phyloP scores from a whole-genome alignment of 2,888 invertebrate genomes.

The Drosophila peninsularis region DNA sequence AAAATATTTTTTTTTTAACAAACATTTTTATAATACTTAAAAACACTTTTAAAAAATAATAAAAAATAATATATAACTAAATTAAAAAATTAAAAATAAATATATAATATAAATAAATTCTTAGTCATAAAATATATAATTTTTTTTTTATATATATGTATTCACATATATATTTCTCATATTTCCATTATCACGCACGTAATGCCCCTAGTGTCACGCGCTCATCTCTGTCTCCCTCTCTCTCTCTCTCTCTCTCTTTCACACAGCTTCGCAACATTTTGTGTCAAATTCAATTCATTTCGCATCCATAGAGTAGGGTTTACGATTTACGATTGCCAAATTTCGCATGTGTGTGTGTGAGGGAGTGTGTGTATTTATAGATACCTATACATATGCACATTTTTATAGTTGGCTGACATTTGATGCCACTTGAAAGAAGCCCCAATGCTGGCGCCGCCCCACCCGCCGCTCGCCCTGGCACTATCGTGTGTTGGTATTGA shows the following conservation, averaged over 20 bases:
- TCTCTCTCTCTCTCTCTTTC: not conserved
- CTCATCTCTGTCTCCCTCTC: not conserved
- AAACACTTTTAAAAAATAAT: no score
- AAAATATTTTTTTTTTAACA: no score
- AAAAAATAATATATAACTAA: no score
- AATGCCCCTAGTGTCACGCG: constrained; percentile 6
- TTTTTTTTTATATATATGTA: no score
- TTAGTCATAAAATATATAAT: no score
- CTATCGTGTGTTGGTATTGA: constrained; percentile 27
- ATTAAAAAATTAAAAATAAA: no score
- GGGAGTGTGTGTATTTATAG: not conserved
- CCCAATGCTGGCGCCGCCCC: not conserved
- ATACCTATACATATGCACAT: constrained; percentile 31
- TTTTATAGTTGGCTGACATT: constrained; percentile 73
- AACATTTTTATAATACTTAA: no score
- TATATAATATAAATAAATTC: no score
- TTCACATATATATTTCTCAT: not conserved
- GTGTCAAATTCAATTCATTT: constrained; percentile 37
- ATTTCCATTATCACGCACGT: not conserved
- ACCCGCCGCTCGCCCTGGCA: not conserved
- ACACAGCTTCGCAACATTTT: constrained; percentile 24
- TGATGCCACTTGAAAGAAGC: constrained; percentile 64
- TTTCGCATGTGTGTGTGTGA: constrained; percentile 13
- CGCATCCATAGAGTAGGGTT: constrained; percentile 16
- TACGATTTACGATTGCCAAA: constrained; percentile 42